Evolutionary conservation across 1,140 invertebrate genomes (phyloP), one percentile per base, ranked within the genome.

Genomic region (Bombus vancouverensis): DNA sequence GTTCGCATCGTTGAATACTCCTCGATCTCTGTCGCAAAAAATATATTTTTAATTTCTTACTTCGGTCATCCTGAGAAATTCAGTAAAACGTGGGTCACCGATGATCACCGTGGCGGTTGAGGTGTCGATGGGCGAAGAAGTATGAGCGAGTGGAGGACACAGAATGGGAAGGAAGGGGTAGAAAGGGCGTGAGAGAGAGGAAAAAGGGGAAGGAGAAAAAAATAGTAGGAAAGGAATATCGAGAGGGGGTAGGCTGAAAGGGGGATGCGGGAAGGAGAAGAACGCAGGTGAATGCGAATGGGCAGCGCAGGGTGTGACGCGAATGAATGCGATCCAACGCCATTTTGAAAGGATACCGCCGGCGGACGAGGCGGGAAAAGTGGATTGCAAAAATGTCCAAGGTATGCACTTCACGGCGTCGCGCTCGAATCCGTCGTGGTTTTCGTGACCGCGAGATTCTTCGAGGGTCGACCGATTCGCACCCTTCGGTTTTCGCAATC

Each of bases 311-410:
- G 90, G 91, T 90, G 90, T 91, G 91, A 91, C 87, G 86, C 87
- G 85, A 90, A 90, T 79, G 89, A 91, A 89, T 81, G 68, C 76
- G 78, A 85, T 37, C 75, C 68, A 83, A 76, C 90, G 90, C 88
- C 90, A 91, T 92, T 90, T 90, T 86, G 87, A 92, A 92, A 91
- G 87, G 85, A 83, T 82, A 90, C 81, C n/a, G n/a, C 8, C 12
- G n/a, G 10, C 34, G 39, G 39, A 44, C 59, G 37, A 37, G 84
- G 32, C 53, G 71, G 68, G 68, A 85, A 76, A 85, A 79, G 76
- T 70, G 62, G 81, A 70, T 77, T 70, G 74, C 28, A 77, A 82
- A 86, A 82, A 82, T 82, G 53, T n/a, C 32, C 15, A 18, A 68
- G 39, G 75, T 44, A 32, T 73, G 32, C 22, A 18, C 25, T n/a